Conservation (phyloP, 2,888 invertebrate genomes). For the Tromatobia lineatoria region DNA sequence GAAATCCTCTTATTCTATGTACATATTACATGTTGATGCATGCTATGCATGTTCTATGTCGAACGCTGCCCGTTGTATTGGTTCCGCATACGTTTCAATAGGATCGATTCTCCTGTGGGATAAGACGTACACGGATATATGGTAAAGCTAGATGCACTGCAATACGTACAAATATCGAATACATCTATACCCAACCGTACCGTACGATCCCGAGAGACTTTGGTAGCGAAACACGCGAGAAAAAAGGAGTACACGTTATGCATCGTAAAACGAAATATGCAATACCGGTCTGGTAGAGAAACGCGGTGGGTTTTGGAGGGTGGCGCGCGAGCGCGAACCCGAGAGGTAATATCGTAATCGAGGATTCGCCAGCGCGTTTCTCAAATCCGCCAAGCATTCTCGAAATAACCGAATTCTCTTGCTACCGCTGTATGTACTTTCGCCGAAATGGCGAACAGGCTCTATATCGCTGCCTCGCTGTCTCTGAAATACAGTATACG, state of each 20-base stretch:
- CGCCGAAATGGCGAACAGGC: slow-evolving; percentile 31
- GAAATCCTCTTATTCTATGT: not conserved
- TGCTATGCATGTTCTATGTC: too few relatives aligned
- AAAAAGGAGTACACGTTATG: slow-evolving; percentile 73
- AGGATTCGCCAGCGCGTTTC: slow-evolving; percentile 66
- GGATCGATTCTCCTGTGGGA: slow-evolving; percentile 59
- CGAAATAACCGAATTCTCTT: slow-evolving; percentile 63
- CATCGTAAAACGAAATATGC: slow-evolving; percentile 80
- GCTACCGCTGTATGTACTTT: slow-evolving; percentile 23
- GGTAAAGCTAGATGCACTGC: slow-evolving; percentile 24
- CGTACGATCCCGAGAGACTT: slow-evolving; percentile 59
- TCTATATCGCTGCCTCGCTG: slow-evolving; percentile 6
- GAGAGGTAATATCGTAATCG: slow-evolving; percentile 70
- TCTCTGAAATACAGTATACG: not conserved
- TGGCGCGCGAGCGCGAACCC: slow-evolving; percentile 49
- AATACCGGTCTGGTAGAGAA: slow-evolving; percentile 74
- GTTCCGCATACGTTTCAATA: slow-evolving; percentile 32
- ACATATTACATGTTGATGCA: not conserved
- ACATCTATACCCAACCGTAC: slow-evolving; percentile 36
- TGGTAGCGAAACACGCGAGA: slow-evolving; percentile 61
- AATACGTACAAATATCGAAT: not conserved
- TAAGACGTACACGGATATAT: slow-evolving; percentile 48
- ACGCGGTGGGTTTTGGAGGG: slow-evolving; percentile 58
- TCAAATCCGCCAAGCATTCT: slow-evolving; percentile 67
- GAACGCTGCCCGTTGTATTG: slow-evolving; percentile 12